Conservation (phyloP, 2,888 invertebrate species). For the Argyra leucocephala region DNA sequence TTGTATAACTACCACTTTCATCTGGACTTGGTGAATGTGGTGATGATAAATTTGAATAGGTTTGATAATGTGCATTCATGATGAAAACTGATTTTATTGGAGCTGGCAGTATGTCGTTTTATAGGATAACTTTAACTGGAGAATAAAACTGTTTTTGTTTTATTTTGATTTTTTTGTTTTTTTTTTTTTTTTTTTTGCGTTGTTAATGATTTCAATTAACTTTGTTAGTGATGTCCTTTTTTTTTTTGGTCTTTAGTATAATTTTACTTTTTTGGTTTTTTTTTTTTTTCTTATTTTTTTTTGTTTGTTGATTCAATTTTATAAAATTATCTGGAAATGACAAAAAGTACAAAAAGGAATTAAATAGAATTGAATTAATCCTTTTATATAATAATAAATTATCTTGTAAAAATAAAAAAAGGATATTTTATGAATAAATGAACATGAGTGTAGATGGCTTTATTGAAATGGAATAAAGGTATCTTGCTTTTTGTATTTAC, state of each 20-base stretch:
- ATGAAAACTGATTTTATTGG: slow-evolving; percentile 35
- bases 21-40: slow-evolving; percentile 64
- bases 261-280: neutral
- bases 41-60: slow-evolving; percentile 65
- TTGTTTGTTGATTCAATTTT: neutral
- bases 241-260: no score
- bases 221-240: neutral
- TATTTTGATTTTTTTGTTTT: neutral
- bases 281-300: neutral
- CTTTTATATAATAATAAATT: no score
- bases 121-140: neutral
- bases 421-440: no score
- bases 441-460: no score
- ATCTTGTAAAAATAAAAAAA: no score
- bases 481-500: no score
- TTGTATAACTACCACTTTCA: slow-evolving; percentile 52
- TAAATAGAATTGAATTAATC: no score
- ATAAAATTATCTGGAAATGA: neutral
- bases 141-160: neutral
- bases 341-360: no score
- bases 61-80: slow-evolving; percentile 82
- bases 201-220: neutral
- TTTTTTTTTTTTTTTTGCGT: neutral
- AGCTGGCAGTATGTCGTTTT: no score
- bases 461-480: no score